Conservation (phyloP, 2,113 vertebrate genomes). For the Pycnonotus jocosus region DNA sequence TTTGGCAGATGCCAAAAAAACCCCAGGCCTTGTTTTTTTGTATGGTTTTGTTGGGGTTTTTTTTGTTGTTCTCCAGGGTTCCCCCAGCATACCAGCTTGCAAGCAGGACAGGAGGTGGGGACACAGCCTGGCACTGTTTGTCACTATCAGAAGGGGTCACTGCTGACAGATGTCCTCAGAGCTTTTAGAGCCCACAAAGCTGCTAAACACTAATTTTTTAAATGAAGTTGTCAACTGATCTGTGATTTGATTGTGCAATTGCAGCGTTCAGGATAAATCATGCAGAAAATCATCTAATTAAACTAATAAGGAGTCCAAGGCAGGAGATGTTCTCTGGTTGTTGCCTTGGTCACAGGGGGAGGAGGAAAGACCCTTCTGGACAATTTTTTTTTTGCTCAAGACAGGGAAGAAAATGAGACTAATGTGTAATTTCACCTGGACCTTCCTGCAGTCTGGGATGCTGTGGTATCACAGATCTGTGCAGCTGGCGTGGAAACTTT, state of each 20-base stretch:
- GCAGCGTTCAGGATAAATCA: conserved; percentile 31
- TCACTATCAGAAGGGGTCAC: conserved; percentile 24
- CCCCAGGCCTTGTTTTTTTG: background rate
- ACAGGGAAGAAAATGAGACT: background rate
- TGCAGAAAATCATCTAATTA: conserved; percentile 66
- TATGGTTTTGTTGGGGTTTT: background rate
- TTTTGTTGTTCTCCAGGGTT: background rate
- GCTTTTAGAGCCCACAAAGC: conserved; percentile 23
- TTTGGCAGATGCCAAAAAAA: background rate
- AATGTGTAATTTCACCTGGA: background rate
- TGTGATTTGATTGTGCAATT: conserved; percentile 53
- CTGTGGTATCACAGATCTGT: background rate
- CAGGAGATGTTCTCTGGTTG: background rate
- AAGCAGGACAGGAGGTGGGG: conserved; percentile 1
- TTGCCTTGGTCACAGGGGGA: conserved; percentile 19
- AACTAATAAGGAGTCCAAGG: conserved; percentile 59
- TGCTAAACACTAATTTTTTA: conserved; percentile 31
- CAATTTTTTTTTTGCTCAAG: background rate
- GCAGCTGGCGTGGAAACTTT: background rate
- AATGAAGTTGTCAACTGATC: conserved; percentile 66
- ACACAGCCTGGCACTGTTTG: background rate
- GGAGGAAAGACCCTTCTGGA: background rate
- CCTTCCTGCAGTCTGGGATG: background rate
- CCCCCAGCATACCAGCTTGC: background rate
- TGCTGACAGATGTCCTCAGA: conserved; percentile 8